Evolutionary conservation across 2,888 invertebrate genomes (phyloP), one percentile per base, ranked within the genome.

Genomic region (Ischnura elegans): DNA sequence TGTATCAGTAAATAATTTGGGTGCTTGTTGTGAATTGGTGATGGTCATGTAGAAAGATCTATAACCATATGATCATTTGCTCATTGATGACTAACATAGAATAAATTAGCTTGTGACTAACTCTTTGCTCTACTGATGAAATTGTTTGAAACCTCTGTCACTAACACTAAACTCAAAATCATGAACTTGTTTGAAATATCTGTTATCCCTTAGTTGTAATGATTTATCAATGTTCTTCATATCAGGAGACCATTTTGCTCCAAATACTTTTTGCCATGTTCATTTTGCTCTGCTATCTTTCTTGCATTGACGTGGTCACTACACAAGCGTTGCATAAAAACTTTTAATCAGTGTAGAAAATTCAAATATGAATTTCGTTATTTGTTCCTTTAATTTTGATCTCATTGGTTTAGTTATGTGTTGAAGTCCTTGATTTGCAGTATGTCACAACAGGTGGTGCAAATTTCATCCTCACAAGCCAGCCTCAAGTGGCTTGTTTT

Each of bases 1-100:
- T 61, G 43, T 90, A 90, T 61, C 61, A 90, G 90, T 42, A 43
- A 90, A n/a, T 61, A n/a, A n/a, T 90, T 36, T 43, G 90, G 61
- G 43, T 43, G 61, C 43, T 90, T 61, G 43, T 55, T 90, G 90
- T 90, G 43, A 61, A 43, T 66, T 66, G 90, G 61, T 90, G 36
- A 36, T 66, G 61, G 90, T 61, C 61, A 55, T 90, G 47, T 61
- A 90, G 61, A 90, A 90, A 66, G 76, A 36, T 76, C 25, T 76
- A 16, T 36, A n/a, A 76, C 29, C 76, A 61, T 87, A 61, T 61
- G 43, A 43, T 61, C 43, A n/a, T n/a, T 66, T 90, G 61, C 47
- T 61, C 55, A 43, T 13, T 61, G 66, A 55, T 90, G 42, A 51
- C 42, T 61, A 66, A 3, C 43, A 90, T 90, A 90, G 43, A 25